Conservation (phyloP, 1,140 invertebrate species). For the Philaenus spumarius region DNA sequence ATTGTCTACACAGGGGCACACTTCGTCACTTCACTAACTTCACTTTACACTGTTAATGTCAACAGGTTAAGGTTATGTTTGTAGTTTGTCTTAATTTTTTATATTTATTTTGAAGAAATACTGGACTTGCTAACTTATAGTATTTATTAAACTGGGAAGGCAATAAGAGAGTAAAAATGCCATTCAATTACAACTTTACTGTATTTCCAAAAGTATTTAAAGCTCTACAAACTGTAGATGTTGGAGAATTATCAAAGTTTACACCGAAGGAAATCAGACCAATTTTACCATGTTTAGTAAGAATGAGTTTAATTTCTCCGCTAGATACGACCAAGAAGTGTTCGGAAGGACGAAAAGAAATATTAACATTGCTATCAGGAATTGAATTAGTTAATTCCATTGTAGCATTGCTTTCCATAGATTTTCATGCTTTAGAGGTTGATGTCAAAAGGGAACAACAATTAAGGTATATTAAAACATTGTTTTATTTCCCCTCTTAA, state of each 20-base stretch:
- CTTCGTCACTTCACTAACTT: no score
- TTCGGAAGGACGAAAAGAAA: conserved; percentile 74
- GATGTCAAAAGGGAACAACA: conserved; percentile 92
- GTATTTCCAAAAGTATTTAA: conserved; percentile 60
- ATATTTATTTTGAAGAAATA: no score
- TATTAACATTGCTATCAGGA: conserved; percentile 79
- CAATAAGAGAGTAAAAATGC: not conserved
- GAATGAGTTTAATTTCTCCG: conserved; percentile 87
- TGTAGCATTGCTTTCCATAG: conserved; percentile 86
- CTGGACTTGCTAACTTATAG: no score
- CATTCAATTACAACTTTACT: conserved; percentile 18
- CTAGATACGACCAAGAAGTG: conserved; percentile 79
- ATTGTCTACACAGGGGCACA: no score
- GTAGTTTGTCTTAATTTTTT: no score
- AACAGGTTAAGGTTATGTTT: no score
- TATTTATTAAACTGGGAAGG: no score
- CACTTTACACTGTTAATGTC: no score
- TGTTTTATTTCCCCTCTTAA: not conserved
- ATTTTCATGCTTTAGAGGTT: conserved; percentile 87
- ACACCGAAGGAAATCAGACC: conserved; percentile 70
- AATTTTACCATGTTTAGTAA: conserved; percentile 83
- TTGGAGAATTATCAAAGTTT: conserved; percentile 60
- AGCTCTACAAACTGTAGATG: conserved; percentile 72
- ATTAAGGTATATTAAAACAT: conserved; percentile 63
- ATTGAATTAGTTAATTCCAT: conserved; percentile 93